These are phyloP conservation scores for Coptotermes formosanus DNA, from an alignment of 1,140 invertebrate genomes.

Conservation along the genomic window DNA sequence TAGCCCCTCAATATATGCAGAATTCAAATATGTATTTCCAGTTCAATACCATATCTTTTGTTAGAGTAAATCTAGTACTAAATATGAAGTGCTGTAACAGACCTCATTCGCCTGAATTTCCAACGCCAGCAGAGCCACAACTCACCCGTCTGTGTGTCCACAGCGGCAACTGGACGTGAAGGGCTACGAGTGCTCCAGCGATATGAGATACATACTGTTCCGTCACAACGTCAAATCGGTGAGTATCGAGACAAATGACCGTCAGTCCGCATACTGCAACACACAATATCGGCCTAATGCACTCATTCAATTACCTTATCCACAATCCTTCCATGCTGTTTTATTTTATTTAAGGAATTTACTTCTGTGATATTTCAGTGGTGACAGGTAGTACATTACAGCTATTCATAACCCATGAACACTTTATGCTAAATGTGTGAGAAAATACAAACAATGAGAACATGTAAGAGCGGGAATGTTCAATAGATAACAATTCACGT, in stretches of 20 bases:
- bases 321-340: background rate
- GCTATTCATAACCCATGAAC: too few species aligned
- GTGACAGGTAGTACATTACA: too few species aligned
- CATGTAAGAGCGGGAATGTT: too few species aligned
- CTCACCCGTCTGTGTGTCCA: constrained; percentile 35
- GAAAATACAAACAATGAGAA: too few species aligned
- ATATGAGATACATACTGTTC: constrained; percentile 78
- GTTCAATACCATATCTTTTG: background rate
- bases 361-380: background rate
- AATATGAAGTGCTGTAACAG: too few species aligned
- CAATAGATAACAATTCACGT: too few species aligned
- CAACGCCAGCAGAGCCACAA: too few species aligned
- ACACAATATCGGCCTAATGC: background rate
- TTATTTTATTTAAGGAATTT: background rate
- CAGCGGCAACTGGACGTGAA: constrained; percentile 81
- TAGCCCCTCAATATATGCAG: background rate
- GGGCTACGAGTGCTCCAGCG: constrained; percentile 75
- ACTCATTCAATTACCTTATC: background rate
- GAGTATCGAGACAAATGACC: constrained; percentile 44
- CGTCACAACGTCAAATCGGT: constrained; percentile 84
- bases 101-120: too few species aligned
- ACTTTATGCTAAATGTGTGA: too few species aligned
- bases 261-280: background rate
- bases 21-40: background rate
- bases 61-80: too few species aligned